Conservation (phyloP, 2,888 invertebrate genomes). For the Andrena fulva region DNA sequence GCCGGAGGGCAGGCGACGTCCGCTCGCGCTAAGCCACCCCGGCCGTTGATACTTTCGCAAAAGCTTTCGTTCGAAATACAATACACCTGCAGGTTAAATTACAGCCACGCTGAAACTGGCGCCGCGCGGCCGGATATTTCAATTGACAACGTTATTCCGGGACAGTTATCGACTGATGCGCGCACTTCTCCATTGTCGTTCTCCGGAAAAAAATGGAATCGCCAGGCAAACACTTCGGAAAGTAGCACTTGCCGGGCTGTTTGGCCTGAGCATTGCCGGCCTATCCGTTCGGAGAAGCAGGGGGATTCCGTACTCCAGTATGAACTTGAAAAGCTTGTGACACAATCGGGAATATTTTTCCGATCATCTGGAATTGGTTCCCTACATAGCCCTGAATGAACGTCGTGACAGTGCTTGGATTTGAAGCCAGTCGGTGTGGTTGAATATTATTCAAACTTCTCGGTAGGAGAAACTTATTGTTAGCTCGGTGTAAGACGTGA, state of each 20-base stretch:
- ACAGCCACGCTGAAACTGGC: conserved; percentile 54
- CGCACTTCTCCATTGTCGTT: background rate
- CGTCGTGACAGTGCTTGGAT: too few relatives aligned
- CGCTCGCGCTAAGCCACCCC: conserved; percentile 25
- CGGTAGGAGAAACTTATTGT: too few relatives aligned
- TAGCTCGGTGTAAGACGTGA: too few relatives aligned
- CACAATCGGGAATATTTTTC: too few relatives aligned
- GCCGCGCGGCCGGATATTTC: conserved; percentile 61
- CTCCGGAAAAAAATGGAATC: background rate
- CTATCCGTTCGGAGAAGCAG: too few relatives aligned
- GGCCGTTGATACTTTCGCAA: conserved; percentile 70
- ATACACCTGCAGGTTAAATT: conserved; percentile 72
- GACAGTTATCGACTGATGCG: conserved; percentile 45
- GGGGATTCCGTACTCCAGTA: too few relatives aligned
- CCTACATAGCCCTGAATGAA: too few relatives aligned
- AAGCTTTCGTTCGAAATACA: conserved; percentile 73
- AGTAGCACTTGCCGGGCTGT: background rate
- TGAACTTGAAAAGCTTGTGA: too few relatives aligned
- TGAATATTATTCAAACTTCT: too few relatives aligned
- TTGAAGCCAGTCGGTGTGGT: too few relatives aligned
- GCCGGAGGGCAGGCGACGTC: conserved; percentile 60
- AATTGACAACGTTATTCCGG: conserved; percentile 70
- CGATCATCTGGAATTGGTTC: too few relatives aligned
- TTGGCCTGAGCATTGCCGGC: too few relatives aligned
- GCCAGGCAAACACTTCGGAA: background rate